These are phyloP conservation scores for Gryllus longicercus DNA, from an alignment of 2,888 invertebrate genomes.

Conservation along the genomic window DNA sequence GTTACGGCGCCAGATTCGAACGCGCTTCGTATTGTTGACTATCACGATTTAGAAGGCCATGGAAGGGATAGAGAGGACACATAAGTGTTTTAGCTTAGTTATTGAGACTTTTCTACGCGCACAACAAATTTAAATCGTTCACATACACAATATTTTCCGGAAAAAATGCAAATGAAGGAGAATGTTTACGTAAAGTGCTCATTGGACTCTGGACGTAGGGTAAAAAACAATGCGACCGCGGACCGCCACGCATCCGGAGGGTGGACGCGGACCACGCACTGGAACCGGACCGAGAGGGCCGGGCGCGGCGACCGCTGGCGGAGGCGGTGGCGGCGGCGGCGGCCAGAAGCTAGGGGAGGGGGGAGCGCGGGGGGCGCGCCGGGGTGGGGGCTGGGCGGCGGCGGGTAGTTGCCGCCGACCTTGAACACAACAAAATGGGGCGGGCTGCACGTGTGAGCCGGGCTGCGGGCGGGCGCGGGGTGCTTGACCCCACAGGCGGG, in stretches of 20 bases:
- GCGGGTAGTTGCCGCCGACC: neutral
- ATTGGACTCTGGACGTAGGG: neutral
- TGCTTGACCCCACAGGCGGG: constrained; percentile 28
- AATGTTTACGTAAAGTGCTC: neutral
- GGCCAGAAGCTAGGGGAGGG: no score
- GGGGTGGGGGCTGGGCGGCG: no score
- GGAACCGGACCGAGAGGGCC: neutral
- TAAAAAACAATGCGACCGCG: neutral
- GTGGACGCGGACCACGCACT: neutral
- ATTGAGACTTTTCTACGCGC: no score
- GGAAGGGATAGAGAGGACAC: no score
- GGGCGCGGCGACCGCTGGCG: neutral
- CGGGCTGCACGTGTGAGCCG: constrained; percentile 34
- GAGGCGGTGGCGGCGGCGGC: neutral
- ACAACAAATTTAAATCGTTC: no score
- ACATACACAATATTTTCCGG: no score
- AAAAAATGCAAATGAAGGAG: no score
- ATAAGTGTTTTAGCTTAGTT: no score
- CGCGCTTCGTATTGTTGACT: neutral
- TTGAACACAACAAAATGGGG: constrained; percentile 22
- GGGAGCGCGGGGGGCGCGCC: no score
- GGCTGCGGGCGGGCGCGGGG: constrained; percentile 32
- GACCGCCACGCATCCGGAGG: neutral
- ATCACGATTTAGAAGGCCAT: no score
- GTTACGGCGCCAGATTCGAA: constrained; percentile 23